phyloP scores from a whole-genome alignment of 2,888 invertebrate genomes.

The Ormia ochracea region DNA sequence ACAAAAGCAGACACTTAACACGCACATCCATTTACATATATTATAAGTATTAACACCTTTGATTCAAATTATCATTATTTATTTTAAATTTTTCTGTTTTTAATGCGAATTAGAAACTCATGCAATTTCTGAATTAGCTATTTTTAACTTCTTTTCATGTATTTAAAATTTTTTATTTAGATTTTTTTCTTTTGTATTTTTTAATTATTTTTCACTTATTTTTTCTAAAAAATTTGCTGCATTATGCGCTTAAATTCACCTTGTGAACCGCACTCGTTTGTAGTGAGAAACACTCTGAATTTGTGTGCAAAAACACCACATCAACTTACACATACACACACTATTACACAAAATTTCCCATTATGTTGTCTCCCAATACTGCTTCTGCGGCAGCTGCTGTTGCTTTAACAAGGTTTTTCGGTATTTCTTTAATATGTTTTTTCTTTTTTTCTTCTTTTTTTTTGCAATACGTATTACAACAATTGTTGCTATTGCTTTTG shows the following conservation, averaged over 20 bases:
- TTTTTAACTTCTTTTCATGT: not conserved
- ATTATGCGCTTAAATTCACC: constrained; percentile 54
- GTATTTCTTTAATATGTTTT: not conserved
- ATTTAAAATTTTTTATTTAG: not conserved
- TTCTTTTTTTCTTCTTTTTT: too few species aligned
- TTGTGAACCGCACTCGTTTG: constrained; percentile 64
- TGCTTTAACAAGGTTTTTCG: constrained; percentile 47
- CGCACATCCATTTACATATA: not conserved
- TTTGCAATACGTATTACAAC: not conserved
- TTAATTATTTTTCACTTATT: constrained; percentile 25
- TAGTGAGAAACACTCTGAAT: constrained; percentile 65
- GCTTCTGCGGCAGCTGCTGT: constrained; percentile 34
- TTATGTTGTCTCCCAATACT: constrained; percentile 36
- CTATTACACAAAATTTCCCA: constrained; percentile 9
- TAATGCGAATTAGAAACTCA: not conserved
- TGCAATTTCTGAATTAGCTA: not conserved
- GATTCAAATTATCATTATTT: constrained; percentile 4
- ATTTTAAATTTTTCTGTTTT: not conserved
- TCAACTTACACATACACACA: not conserved
- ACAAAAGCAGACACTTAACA: not conserved
- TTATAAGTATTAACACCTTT: constrained; percentile 14
- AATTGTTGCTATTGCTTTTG: constrained; percentile 26
- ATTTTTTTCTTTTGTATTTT: not conserved
- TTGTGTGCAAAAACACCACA: constrained; percentile 28
- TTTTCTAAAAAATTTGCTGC: constrained; percentile 41